These are phyloP conservation scores for Elachura formosa DNA, from an alignment of 2,113 vertebrate species.

Conservation along the genomic window DNA sequence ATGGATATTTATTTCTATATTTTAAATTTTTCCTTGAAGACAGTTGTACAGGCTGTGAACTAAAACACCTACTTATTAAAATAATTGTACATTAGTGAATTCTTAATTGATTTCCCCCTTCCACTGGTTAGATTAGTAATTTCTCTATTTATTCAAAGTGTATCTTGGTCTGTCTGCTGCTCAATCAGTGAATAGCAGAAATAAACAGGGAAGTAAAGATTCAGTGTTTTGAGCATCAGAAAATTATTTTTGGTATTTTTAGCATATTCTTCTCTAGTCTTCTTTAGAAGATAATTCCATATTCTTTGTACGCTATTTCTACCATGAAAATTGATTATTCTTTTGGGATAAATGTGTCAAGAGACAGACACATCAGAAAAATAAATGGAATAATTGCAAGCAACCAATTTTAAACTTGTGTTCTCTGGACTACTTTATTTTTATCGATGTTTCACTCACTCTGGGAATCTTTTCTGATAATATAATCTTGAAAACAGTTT, in stretches of 20 bases:
- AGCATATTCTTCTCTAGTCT: neutral
- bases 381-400: slow-evolving; percentile 34
- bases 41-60: neutral
- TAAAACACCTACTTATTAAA: neutral
- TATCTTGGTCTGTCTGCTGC: neutral
- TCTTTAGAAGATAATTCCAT: neutral
- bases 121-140: neutral
- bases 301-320: neutral
- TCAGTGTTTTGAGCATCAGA: neutral
- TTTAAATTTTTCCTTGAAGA: neutral
- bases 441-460: slow-evolving; percentile 12
- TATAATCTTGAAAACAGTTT: slow-evolving; percentile 1
- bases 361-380: slow-evolving; percentile 20
- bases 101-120: neutral
- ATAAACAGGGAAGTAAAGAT: neutral
- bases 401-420: slow-evolving; percentile 30
- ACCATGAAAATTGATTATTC: neutral
- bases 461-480: slow-evolving; percentile 6
- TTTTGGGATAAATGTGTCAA: slow-evolving; percentile 16
- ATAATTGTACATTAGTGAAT: neutral
- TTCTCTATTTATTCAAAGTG: neutral
- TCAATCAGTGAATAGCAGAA: neutral
- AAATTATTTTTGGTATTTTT: neutral
- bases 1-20: neutral
- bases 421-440: slow-evolving; percentile 8